phyloP scores from a whole-genome alignment of 2,888 invertebrate species.

The Monoplex corrugatus region DNA sequence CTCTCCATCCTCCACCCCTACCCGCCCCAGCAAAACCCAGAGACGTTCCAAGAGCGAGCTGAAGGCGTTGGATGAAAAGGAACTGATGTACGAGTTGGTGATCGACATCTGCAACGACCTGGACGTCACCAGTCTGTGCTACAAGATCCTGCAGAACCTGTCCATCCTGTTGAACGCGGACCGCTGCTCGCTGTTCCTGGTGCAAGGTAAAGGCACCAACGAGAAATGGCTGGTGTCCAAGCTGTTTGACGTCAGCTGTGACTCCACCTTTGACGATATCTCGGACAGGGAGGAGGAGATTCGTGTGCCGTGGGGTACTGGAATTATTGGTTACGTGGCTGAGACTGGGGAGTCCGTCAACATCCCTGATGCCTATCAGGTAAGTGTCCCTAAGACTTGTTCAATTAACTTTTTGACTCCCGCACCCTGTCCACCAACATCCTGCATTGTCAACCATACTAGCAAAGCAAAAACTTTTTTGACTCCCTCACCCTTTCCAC shows the following conservation, averaged over 20 bases:
- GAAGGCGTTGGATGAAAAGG: constrained; percentile 79
- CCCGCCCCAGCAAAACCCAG: constrained; percentile 83
- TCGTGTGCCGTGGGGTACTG: constrained; percentile 77
- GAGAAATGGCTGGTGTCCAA: constrained; percentile 83
- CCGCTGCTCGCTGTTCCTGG: constrained; percentile 80
- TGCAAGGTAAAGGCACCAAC: constrained; percentile 81
- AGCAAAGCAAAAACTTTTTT: too few species aligned
- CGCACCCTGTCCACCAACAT: too few species aligned
- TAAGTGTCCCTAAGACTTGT: constrained; percentile 59
- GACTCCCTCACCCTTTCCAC: too few species aligned
- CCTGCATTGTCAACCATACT: too few species aligned
- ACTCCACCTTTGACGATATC: constrained; percentile 87
- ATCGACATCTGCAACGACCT: constrained; percentile 81
- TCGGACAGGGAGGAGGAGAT: constrained; percentile 96
- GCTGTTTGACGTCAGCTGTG: constrained; percentile 79
- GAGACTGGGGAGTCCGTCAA: constrained; percentile 77
- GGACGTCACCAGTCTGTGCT: constrained; percentile 80
- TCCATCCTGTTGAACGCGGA: constrained; percentile 80
- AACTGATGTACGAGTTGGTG: constrained; percentile 80
- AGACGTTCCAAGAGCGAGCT: constrained; percentile 84
- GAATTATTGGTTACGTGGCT: constrained; percentile 79
- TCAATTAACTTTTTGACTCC: too few species aligned
- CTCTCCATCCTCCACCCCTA: constrained; percentile 69
- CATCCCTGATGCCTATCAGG: constrained; percentile 80
- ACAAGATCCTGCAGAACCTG: constrained; percentile 80